These are phyloP conservation scores for Loriculus beryllinus DNA, from an alignment of 2,797 vertebrate genomes.

Conservation along the genomic window DNA sequence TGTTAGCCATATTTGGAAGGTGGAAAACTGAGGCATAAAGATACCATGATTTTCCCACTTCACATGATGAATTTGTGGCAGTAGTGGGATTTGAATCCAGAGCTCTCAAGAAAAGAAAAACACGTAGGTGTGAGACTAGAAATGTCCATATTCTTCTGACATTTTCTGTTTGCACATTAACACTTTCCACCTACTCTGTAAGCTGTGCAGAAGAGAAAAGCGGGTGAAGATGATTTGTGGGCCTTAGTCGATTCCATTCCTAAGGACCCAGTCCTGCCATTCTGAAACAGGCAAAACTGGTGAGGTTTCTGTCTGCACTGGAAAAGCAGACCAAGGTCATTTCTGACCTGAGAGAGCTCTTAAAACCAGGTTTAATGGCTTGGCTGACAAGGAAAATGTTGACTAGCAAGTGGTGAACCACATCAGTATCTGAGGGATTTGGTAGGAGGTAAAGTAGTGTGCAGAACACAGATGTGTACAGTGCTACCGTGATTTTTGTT, in stretches of 20 bases:
- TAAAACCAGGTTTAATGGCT: neutral
- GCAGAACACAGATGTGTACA: neutral
- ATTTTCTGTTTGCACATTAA: conserved; percentile 31
- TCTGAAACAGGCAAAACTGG: neutral
- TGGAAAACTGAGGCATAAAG: neutral
- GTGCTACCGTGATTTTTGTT: neutral
- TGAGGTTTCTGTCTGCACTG: neutral
- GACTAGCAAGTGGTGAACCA: neutral
- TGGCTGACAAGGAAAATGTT: neutral
- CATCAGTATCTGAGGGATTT: neutral
- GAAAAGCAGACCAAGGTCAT: neutral
- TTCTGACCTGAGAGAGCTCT: neutral
- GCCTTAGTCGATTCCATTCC: neutral
- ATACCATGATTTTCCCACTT: neutral
- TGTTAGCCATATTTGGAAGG: neutral
- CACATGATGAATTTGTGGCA: neutral
- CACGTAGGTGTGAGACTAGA: conserved; percentile 23
- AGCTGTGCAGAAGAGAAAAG: conserved; percentile 15
- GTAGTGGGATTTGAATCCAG: conserved; percentile 33
- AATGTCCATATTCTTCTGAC: conserved; percentile 41
- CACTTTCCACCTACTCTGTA: conserved; percentile 38
- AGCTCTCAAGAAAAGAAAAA: conserved; percentile 53
- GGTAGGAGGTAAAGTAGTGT: neutral
- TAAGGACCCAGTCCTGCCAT: neutral
- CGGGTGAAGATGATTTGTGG: neutral